A percentile compares a stretch with the other conserved stretches of the same genome.
Evolutionary conservation across 2,113 vertebrate genomes (phyloP).

Genomic region (Hemibagrus wyckioides): DNA sequence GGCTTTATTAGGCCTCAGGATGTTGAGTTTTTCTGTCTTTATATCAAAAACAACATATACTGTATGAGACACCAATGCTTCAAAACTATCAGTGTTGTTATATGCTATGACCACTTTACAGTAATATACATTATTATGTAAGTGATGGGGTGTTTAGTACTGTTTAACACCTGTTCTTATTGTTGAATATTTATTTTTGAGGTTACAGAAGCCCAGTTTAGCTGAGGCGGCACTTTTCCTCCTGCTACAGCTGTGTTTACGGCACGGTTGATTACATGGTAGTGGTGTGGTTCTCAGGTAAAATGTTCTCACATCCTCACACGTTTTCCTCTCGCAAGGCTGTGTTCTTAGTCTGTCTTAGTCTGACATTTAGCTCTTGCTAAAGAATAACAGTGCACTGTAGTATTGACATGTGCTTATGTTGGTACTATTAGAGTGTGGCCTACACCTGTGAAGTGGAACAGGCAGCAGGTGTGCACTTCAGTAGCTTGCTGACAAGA

Average conservation of each 20-base stretch:
- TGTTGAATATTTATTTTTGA: background rate
- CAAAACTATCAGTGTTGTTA: background rate
- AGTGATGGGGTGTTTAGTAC: background rate
- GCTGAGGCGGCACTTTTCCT: background rate
- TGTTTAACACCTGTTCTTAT: background rate
- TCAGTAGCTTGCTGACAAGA: background rate
- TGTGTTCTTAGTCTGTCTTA: background rate
- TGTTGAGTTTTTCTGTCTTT: background rate
- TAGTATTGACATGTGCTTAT: background rate
- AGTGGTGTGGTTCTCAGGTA: background rate
- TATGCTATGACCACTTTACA: background rate
- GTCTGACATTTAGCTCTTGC: background rate
- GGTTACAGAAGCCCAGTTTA: background rate
- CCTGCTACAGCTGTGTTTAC: slow-evolving; percentile 11
- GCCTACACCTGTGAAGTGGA: background rate
- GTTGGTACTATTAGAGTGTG: background rate
- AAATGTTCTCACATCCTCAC: background rate
- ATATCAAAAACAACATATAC: background rate
- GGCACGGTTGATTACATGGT: background rate
- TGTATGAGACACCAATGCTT: background rate
- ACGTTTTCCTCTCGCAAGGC: background rate
- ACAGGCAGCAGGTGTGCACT: background rate
- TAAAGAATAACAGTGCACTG: background rate
- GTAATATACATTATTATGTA: background rate
- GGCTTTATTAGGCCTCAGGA: background rate